Percentiles rank a stretch among this genome's conserved stretches.
Conservation (phyloP, 1,140 invertebrate genomes). For the Proctacanthus coquilletti region DNA sequence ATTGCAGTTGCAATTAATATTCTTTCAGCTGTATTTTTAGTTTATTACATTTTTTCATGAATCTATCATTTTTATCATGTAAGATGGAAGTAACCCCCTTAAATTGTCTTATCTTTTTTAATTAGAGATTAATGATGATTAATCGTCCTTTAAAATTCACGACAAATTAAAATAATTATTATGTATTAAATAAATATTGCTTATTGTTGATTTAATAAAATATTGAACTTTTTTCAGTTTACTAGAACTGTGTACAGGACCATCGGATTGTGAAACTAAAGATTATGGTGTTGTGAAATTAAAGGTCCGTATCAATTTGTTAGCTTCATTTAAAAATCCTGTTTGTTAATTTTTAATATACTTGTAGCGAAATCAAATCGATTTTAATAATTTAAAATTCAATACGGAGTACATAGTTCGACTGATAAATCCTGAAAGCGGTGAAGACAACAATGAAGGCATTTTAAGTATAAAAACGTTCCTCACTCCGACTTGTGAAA, state of each 20-base stretch:
- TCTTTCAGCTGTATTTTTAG: too few relatives aligned
- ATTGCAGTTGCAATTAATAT: too few relatives aligned
- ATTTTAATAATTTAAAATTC: constrained; percentile 24
- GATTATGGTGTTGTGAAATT: not conserved
- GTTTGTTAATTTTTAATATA: not conserved
- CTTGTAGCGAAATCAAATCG: constrained; percentile 23
- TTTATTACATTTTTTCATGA: too few relatives aligned
- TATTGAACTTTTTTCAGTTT: not conserved
- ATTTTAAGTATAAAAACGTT: constrained; percentile 8
- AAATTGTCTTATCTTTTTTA: too few relatives aligned
- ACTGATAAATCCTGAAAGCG: constrained; percentile 6
- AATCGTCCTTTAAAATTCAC: not conserved
- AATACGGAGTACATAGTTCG: constrained; percentile 23
- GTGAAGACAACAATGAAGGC: constrained; percentile 10
- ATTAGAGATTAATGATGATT: not conserved
- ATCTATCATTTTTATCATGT: too few relatives aligned
- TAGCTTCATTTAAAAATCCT: not conserved
- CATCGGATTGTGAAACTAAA: not conserved
- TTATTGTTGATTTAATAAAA: not conserved
- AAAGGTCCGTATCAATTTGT: not conserved
- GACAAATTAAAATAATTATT: not conserved
- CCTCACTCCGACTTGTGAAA: constrained; percentile 24
- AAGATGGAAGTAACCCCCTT: too few relatives aligned
- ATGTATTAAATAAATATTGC: too few relatives aligned
- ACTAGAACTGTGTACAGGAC: not conserved